Conservation (phyloP, 2,888 invertebrate genomes). For the Scrobipalpa costella region DNA sequence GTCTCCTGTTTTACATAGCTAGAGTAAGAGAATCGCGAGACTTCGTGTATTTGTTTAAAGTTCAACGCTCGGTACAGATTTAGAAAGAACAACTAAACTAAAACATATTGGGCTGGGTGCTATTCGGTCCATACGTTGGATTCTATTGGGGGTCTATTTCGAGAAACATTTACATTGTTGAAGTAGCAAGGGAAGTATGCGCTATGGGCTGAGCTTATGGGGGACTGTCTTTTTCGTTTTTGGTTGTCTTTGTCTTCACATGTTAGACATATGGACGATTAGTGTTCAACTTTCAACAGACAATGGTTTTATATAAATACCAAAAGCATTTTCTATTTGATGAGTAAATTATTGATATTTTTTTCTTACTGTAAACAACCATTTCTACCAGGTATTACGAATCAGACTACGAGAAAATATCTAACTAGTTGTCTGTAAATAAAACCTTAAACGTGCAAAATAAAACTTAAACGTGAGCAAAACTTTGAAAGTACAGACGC, state of each 20-base stretch:
- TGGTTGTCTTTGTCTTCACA: constrained; percentile 9
- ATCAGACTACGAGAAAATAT: too few species aligned
- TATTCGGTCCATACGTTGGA: constrained; percentile 21
- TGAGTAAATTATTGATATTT: too few species aligned
- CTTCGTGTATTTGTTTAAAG: constrained; percentile 16
- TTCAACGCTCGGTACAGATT: constrained; percentile 25
- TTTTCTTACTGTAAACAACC: too few species aligned
- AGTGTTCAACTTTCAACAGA: not conserved
- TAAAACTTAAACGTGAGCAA: not conserved
- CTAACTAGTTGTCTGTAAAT: not conserved
- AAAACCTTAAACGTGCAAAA: not conserved
- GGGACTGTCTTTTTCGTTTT: constrained; percentile 11
- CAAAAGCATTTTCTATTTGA: too few species aligned
- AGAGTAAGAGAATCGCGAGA: constrained; percentile 1
- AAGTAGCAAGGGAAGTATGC: constrained; percentile 2
- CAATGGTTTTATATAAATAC: too few species aligned
- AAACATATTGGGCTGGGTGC: constrained; percentile 13
- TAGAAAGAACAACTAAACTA: constrained; percentile 25
- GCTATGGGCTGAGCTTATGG: not conserved
- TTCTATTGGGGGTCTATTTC: constrained; percentile 24
- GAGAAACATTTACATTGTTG: constrained; percentile 24
- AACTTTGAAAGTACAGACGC: not conserved
- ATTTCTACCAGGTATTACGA: too few species aligned
- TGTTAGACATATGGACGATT: constrained; percentile 8
- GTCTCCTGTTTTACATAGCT: not conserved